A percentile compares a stretch with the other conserved stretches of the same genome.
These are phyloP conservation scores for Calidris pygmaea DNA, from an alignment of 2,113 vertebrate genomes.

Conservation along the genomic window DNA sequence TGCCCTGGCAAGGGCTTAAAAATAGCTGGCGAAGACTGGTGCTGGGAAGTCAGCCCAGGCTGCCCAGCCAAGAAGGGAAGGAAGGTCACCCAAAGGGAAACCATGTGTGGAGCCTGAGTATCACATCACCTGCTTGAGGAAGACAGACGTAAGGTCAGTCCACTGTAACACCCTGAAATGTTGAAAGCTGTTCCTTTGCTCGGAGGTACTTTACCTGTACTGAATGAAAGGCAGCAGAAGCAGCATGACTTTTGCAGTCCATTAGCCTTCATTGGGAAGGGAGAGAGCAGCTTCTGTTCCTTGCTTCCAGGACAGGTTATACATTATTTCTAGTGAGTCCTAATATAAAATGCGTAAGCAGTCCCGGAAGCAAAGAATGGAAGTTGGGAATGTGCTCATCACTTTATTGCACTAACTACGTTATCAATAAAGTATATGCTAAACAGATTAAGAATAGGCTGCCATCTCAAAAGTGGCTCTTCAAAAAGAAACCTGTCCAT, in stretches of 20 bases:
- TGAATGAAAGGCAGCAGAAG: not conserved
- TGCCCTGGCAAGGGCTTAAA: not conserved
- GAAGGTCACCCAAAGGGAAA: not conserved
- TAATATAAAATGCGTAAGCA: not conserved
- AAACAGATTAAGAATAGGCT: not conserved
- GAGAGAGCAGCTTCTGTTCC: not conserved
- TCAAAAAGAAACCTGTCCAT: not conserved
- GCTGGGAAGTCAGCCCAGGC: not conserved
- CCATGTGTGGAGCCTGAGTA: not conserved
- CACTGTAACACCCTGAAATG: not conserved
- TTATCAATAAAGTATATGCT: not conserved
- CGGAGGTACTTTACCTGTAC: not conserved
- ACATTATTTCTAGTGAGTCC: not conserved
- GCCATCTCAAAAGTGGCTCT: not conserved
- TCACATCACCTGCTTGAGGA: not conserved
- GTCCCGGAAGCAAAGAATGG: not conserved
- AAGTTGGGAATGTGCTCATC: not conserved
- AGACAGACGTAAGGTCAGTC: not conserved
- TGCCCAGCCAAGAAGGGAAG: not conserved
- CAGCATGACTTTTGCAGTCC: not conserved
- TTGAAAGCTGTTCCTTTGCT: not conserved
- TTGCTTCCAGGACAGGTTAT: not conserved
- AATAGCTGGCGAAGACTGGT: not conserved
- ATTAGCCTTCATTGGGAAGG: fast-evolving
- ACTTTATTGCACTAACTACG: not conserved